Base-by-base conservation (phyloP, 2,888 invertebrate genomes). In the Drosophila paramelanica region DNA sequence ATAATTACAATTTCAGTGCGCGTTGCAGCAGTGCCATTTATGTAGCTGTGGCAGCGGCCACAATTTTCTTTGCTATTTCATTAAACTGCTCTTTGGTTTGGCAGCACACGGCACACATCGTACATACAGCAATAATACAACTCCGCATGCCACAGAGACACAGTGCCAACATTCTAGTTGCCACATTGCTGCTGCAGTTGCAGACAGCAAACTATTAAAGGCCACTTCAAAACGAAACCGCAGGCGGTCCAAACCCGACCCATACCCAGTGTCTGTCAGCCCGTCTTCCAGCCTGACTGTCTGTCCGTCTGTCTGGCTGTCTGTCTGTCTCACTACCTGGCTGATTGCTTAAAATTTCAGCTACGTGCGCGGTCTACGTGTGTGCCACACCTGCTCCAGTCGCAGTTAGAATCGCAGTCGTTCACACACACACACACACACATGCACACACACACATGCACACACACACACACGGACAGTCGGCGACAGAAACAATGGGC, bases 141-240 rank as follows among this genome's bases (percentile, higher is more conserved):
- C 38, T 65, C 10, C 20, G 41, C 42, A 75, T 62, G 46, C 59
- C 65, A 39, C 38, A 60, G 23, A 60, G 13, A 7, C 11, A 43
- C 8, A 3, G 4, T 23, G 36, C 8, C 41, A 41, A n/a, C 46
- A 46, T 50, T 13, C 49, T 58, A 56, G 62, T 59, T 62, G 68
- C 59, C 73, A 68, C 70, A 79, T 73, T 77, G 17, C 73, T 62
- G 64, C 66, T 79, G 81, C 88, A 79, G 79, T 67, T 88, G 86
- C 83, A 83, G 83, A 83, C 83, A 77, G 83, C 77, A 72, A 88
- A 86, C 83, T 88, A 83, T 83, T 83, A 83, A 83, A 83, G 86
- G 72, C 67, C 83, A 86, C 87, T 83, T 86, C 83, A 79, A 70
- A 67, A 66, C 60, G 67, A 79, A 85, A 77, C 88, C 86, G 67